These are phyloP conservation scores for Brachypterus glaber DNA, from an alignment of 2,888 invertebrate genomes.

Conservation along the genomic window DNA sequence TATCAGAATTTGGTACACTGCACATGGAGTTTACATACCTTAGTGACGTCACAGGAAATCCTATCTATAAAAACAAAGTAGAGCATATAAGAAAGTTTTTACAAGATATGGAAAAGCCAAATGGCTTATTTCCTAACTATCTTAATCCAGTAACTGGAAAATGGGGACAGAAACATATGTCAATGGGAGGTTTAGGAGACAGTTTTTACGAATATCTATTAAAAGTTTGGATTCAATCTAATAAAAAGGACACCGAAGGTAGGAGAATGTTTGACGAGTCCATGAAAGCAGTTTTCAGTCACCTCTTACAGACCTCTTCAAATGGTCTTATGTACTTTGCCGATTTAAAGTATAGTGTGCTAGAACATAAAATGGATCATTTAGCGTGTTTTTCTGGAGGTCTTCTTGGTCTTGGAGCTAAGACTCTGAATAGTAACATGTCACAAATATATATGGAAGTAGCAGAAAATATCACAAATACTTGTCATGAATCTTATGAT, in stretches of 20 bases:
- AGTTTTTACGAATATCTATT: conserved; percentile 98
- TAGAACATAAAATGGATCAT: conserved; percentile 98
- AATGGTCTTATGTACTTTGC: conserved; percentile 81
- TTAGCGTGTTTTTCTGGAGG: conserved; percentile 95
- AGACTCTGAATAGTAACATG: conserved; percentile 63
- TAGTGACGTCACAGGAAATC: conserved; percentile 88
- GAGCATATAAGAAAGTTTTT: conserved; percentile 79
- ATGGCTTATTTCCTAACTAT: conserved; percentile 94
- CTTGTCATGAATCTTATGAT: conserved; percentile 95
- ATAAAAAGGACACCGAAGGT: conserved; percentile 70
- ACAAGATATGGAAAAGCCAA: conserved; percentile 77
- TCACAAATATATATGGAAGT: conserved; percentile 77
- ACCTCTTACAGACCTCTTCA: conserved; percentile 73
- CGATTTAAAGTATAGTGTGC: conserved; percentile 81
- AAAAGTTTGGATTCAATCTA: conserved; percentile 85
- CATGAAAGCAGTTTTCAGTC: conserved; percentile 73
- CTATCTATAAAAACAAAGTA: conserved; percentile 80
- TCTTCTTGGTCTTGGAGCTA: conserved; percentile 83
- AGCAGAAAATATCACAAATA: conserved; percentile 83
- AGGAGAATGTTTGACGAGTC: conserved; percentile 91
- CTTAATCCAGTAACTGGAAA: conserved; percentile 90
- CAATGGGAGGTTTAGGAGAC: conserved; percentile 94
- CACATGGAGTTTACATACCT: conserved; percentile 95
- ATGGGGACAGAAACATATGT: conserved; percentile 96
- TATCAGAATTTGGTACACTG: conserved; percentile 94